A percentile compares a stretch with the other conserved stretches of the same genome.
Evolutionary conservation across 2,888 invertebrate genomes (phyloP).

Genomic region (Coecobrya sp.): DNA sequence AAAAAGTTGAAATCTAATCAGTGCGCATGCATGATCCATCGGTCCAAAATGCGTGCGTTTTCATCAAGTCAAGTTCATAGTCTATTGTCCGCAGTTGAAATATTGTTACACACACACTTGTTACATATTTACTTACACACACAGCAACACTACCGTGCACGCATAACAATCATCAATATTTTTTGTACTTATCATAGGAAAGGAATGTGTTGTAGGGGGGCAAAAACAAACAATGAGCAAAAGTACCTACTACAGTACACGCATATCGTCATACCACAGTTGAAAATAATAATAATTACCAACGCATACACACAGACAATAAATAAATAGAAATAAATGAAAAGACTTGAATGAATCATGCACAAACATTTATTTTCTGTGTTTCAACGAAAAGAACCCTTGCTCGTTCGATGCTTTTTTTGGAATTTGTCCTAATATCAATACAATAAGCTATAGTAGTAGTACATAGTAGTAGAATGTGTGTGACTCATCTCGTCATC

Average conservation of each 20-base stretch:
- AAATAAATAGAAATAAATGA: constrained; percentile 32
- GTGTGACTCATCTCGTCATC: too few relatives aligned
- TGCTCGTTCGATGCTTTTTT: too few relatives aligned
- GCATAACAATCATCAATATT: background rate
- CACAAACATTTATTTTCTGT: too few relatives aligned
- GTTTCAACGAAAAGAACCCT: too few relatives aligned
- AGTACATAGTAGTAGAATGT: too few relatives aligned
- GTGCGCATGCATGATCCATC: background rate
- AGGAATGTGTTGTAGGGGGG: background rate
- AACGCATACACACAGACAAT: too few relatives aligned
- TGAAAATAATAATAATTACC: constrained; percentile 87
- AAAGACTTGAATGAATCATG: too few relatives aligned
- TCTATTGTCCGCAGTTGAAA: background rate
- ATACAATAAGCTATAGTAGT: too few relatives aligned
- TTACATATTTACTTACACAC: too few relatives aligned
- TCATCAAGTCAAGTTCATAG: background rate
- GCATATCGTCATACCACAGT: background rate
- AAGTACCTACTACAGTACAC: background rate
- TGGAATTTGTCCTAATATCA: too few relatives aligned
- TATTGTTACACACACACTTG: background rate
- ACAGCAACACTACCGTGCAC: too few relatives aligned
- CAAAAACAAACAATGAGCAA: background rate
- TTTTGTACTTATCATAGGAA: background rate
- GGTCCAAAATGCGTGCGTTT: background rate
- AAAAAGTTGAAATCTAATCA: background rate